Percentiles rank a stretch among this genome's conserved stretches.
Conservation (phyloP, 1,140 invertebrate species). For the Anthonomus grandis region DNA sequence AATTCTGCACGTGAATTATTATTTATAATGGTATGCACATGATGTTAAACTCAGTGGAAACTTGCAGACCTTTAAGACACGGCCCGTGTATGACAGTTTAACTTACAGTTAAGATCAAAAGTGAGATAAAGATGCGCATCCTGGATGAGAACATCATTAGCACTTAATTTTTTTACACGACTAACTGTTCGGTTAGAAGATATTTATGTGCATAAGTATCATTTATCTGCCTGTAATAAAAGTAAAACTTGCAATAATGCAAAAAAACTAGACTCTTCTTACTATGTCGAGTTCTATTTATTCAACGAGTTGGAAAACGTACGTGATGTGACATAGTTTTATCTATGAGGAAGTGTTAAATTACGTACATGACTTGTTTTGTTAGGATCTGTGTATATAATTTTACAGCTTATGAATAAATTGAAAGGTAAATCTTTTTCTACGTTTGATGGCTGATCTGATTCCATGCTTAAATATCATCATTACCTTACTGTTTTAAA, state of each 20-base stretch:
- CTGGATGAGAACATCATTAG: slow-evolving; percentile 7
- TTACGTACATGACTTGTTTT: slow-evolving; percentile 5
- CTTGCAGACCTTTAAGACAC: neutral
- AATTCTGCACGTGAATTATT: slow-evolving; percentile 2
- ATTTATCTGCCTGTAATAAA: neutral
- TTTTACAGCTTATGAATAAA: neutral
- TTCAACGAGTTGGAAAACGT: slow-evolving; percentile 12
- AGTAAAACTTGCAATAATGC: slow-evolving; percentile 3
- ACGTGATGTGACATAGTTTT: slow-evolving; percentile 15
- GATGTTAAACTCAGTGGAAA: slow-evolving; percentile 1
- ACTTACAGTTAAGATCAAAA: slow-evolving; percentile 2
- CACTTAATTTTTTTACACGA: no score
- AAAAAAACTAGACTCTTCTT: slow-evolving; percentile 1
- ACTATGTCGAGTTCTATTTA: slow-evolving; percentile 18
- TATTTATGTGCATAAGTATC: slow-evolving; percentile 2
- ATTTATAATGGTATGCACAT: slow-evolving; percentile 6
- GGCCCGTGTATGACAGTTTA: slow-evolving; percentile 9
- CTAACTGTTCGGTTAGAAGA: no score
- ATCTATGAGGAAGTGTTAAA: slow-evolving; percentile 18
- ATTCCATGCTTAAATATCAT: no score
- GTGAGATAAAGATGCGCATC: slow-evolving; percentile 1
- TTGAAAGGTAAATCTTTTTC: neutral
- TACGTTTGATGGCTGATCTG: no score
- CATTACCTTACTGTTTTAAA: no score
- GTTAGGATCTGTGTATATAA: neutral